Evolutionary conservation across 2,888 invertebrate genomes (phyloP).

Genomic region (Hypomecis atomaria): DNA sequence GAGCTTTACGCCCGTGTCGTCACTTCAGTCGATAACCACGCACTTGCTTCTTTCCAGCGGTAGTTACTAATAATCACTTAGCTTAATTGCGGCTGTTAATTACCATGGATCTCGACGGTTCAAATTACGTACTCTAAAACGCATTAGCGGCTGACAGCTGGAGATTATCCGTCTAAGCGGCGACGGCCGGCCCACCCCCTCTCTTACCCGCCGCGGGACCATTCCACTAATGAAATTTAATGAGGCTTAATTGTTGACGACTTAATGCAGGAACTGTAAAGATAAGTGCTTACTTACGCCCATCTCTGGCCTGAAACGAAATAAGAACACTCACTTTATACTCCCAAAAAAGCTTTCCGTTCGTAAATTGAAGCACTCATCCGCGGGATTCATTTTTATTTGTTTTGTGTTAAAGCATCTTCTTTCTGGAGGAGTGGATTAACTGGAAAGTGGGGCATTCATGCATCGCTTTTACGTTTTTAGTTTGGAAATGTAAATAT

Average conservation of each 20-base stretch:
- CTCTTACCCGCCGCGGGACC: constrained; percentile 66
- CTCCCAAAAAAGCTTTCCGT: constrained; percentile 50
- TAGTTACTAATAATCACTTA: constrained; percentile 81
- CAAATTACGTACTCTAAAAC: constrained; percentile 85
- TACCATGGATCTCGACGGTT: constrained; percentile 83
- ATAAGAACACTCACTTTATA: constrained; percentile 52
- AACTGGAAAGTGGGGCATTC: constrained; percentile 29
- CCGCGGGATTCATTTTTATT: constrained; percentile 36
- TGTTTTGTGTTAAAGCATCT: constrained; percentile 37
- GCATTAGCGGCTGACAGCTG: constrained; percentile 84
- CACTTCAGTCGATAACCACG: constrained; percentile 42
- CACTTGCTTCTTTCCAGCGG: constrained; percentile 63
- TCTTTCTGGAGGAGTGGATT: constrained; percentile 32
- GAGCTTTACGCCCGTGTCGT: constrained; percentile 30
- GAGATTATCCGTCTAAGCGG: constrained; percentile 83
- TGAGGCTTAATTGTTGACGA: constrained; percentile 83
- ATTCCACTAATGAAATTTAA: constrained; percentile 81
- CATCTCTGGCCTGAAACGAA: constrained; percentile 67
- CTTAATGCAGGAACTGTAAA: constrained; percentile 80
- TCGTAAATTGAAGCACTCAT: constrained; percentile 43
- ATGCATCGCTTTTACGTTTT: constrained; percentile 21
- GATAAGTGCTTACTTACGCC: constrained; percentile 72
- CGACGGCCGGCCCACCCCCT: constrained; percentile 63
- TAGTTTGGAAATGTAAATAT: constrained; percentile 3
- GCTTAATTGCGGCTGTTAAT: constrained; percentile 83